These are phyloP conservation scores for Protonibea diacanthus DNA, from an alignment of 2,797 vertebrate genomes.

Conservation along the genomic window DNA sequence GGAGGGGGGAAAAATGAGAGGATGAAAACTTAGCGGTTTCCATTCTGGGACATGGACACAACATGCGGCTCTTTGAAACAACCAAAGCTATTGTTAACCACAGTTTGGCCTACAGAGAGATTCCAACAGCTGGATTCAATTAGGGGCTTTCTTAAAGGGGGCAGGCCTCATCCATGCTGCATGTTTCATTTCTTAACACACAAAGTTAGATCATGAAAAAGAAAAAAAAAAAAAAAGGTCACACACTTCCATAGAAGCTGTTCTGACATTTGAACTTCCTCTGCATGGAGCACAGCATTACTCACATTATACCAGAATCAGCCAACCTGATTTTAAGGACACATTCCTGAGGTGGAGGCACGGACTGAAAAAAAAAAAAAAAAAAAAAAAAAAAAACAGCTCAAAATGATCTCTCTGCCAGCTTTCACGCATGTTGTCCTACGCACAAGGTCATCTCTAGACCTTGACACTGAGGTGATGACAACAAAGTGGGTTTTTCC, in stretches of 20 bases:
- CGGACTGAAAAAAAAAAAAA: conserved; percentile 4
- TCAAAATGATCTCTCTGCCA: not conserved
- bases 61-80: conserved; percentile 63
- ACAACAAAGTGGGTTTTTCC: not conserved
- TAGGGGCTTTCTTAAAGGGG: conserved; percentile 68
- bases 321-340: conserved; percentile 17
- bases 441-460: not conserved
- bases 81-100: conserved; percentile 68
- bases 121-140: conserved; percentile 80
- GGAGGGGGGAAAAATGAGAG: conserved; percentile 2
- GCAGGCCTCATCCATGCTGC: conserved; percentile 44
- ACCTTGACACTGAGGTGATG: not conserved
- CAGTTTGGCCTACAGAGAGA: conserved; percentile 65
- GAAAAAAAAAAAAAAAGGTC: conserved; percentile 21
- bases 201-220: conserved; percentile 15
- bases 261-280: conserved; percentile 40
- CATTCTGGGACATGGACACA: conserved; percentile 54
- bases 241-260: conserved; percentile 23
- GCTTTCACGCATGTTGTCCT: not conserved
- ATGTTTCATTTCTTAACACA: conserved; percentile 31
- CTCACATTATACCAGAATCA: conserved; percentile 4
- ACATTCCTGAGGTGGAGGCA: conserved; percentile 19
- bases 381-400: too few species aligned
- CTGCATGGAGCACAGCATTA: not conserved
- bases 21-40: conserved; percentile 50